Conservation (phyloP, 2,113 vertebrate species). For the Gobio gobio region DNA sequence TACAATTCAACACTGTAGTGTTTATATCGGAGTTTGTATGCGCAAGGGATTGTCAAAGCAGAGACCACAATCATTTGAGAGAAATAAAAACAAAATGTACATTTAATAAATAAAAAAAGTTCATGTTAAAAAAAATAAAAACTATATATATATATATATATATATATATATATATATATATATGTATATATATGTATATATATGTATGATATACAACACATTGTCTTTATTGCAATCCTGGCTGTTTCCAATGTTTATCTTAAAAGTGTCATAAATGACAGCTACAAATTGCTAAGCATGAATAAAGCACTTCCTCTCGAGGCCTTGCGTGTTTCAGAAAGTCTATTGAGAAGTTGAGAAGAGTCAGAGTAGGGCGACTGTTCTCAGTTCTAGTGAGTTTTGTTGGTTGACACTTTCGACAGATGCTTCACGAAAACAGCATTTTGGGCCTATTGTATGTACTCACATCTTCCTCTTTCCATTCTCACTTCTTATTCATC, state of each 20-base stretch:
- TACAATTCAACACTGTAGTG: background rate
- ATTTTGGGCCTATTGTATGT: conserved; percentile 15
- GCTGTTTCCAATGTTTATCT: background rate
- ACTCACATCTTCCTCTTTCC: conserved; percentile 32
- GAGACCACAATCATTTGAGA: background rate
- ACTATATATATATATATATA: no score
- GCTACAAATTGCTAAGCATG: background rate
- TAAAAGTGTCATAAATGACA: background rate
- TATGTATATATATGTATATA: no score
- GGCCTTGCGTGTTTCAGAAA: background rate
- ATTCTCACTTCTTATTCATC: background rate
- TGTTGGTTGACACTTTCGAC: conserved; percentile 39
- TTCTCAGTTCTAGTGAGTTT: conserved; percentile 24
- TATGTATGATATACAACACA: no score
- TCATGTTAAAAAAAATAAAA: no score
- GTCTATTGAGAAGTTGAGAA: background rate
- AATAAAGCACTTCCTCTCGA: background rate
- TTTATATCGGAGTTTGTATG: background rate
- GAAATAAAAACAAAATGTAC: background rate
- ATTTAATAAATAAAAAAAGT: no score
- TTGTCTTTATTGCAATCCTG: background rate
- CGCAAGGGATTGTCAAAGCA: background rate
- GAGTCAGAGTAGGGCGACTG: background rate
- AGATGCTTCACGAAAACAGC: conserved; percentile 45
- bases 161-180: no score